Base-by-base conservation (phyloP, 2,113 vertebrate species). In the Drymodes brunneopygia region DNA sequence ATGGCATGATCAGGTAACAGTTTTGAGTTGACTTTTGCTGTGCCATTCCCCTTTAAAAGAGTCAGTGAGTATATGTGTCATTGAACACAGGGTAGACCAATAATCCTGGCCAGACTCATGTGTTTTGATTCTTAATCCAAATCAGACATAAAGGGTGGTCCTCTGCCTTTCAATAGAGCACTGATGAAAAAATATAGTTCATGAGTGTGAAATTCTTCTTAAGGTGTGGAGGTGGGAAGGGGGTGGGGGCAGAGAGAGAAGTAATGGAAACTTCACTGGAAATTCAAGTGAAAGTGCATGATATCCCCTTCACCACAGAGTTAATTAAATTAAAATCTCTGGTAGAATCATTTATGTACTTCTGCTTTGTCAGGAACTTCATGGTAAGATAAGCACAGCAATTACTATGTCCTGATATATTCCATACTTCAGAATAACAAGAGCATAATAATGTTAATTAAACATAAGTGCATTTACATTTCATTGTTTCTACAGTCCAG, bases 181-280 rank as follows among this genome's bases (percentile, higher is more conserved):
- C 4, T 29, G 20, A 31, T 28, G 8, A 9, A 91, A 86, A 87
- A 70, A 20, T 22, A 24, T 2, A 20, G 12, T 16, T 56, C 22
- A 57, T 17, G 4, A 84, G 17, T 2, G 36, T 44, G 4, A 38
- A 31, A n/a, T 44, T 45, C 1, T 51, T 80, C 75, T 62, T 62
- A 71, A 71, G 13, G 28, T 12, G 35, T 12, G 5, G 1, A 2
- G 3, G 2, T 47, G 17, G 13, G 16, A 29, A 38, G 38, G 38
- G 38, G 2, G 3, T 4, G 4, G 3, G 2, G 2, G 2, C 6
- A 3, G 3, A 15, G 6, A 19, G 7, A 18, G 3, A 35, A 35
- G 6, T 17, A 53, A 65, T 5, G 15, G 17, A 66, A 71, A 35
- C 7, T 35, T 85, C 22, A 22, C 5, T 65, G 25, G 31, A 83